Evolutionary conservation across 2,113 vertebrate genomes (phyloP).

Genomic region (Petroica traversi): DNA sequence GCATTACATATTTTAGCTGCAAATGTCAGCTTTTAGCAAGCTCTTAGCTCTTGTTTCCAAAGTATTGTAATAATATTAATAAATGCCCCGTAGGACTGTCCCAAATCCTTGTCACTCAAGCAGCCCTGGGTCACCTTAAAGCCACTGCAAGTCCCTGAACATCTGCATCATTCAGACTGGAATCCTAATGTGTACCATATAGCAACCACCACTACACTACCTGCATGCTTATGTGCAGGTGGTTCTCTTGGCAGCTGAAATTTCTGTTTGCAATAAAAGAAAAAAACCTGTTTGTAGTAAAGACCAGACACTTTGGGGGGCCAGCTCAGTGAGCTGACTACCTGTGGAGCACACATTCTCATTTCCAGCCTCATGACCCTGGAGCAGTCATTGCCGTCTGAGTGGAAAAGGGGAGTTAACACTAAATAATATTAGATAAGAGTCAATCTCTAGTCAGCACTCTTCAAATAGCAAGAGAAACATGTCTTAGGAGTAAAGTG

Average conservation of each 20-base stretch:
- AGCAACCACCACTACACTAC: neutral
- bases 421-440: conserved; percentile 28
- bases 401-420: conserved; percentile 14
- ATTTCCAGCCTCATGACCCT: neutral
- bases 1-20: conserved; percentile 11
- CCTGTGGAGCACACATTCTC: neutral
- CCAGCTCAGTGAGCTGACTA: neutral
- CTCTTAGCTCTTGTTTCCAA: neutral
- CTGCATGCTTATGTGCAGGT: conserved; percentile 24
- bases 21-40: conserved; percentile 10
- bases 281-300: conserved; percentile 6
- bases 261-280: conserved; percentile 13
- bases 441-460: neutral
- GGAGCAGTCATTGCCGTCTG: neutral
- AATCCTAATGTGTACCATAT: conserved; percentile 28
- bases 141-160: conserved; percentile 36
- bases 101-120: conserved; percentile 34
- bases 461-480: conserved; percentile 40
- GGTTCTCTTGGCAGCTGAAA: conserved; percentile 8
- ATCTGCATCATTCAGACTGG: conserved; percentile 37
- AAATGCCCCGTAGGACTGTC: neutral
- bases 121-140: conserved; percentile 42
- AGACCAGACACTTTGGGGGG: neutral
- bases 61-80: neutral
- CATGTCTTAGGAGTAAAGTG: neutral